These are phyloP conservation scores for Scophthalmus maximus DNA, from an alignment of 2,113 vertebrate species.

Conservation along the genomic window DNA sequence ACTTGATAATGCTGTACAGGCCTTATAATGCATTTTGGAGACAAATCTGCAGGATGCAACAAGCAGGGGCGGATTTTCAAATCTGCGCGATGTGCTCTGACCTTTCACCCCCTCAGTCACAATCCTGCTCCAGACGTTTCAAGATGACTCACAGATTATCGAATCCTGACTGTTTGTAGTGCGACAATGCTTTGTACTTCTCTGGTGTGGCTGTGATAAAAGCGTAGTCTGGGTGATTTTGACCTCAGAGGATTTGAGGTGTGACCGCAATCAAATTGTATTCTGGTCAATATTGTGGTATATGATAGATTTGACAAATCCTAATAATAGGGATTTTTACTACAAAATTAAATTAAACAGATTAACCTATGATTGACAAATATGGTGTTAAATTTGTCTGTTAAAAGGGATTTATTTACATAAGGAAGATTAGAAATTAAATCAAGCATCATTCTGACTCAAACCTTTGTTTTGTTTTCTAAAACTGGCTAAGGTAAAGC, in stretches of 20 bases:
- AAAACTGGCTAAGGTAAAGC: no score
- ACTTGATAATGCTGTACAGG: not conserved
- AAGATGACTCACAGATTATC: constrained; percentile 26
- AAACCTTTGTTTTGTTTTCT: no score
- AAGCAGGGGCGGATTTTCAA: constrained; percentile 2
- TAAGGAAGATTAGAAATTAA: not conserved
- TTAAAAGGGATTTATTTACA: not conserved
- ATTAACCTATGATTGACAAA: not conserved
- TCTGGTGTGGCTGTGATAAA: constrained; percentile 35
- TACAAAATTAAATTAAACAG: no score
- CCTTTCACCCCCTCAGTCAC: constrained; percentile 34
- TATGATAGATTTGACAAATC: not conserved
- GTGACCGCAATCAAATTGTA: not conserved
- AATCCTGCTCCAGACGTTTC: constrained; percentile 10
- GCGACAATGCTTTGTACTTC: not conserved
- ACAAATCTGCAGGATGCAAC: constrained; percentile 27
- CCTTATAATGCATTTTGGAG: no score
- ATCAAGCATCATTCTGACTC: no score
- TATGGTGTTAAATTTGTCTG: not conserved
- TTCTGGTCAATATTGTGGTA: constrained; percentile 21
- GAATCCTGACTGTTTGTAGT: constrained; percentile 10
- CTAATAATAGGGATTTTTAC: no score
- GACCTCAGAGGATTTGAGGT: constrained; percentile 11
- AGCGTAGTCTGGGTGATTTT: not conserved
- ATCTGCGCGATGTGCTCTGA: constrained; percentile 22